Base-by-base conservation (phyloP, 2,113 vertebrate species). In the Ictalurus furcatus region DNA sequence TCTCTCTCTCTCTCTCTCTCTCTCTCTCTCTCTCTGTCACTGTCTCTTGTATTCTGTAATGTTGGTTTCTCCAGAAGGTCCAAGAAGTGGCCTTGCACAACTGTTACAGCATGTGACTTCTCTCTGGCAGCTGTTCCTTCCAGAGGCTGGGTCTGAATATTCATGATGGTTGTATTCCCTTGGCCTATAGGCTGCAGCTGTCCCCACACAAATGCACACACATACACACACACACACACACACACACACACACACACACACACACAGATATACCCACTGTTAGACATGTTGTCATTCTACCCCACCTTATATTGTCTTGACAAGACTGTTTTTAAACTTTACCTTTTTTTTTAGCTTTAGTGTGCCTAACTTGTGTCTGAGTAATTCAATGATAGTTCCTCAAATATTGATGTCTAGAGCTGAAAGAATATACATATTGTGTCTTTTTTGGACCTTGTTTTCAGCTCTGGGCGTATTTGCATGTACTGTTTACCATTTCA, bases 111-210 rank as follows among this genome's bases (percentile, higher is more conserved):
- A 94, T 96, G 97, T 97, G 90, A 97, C 96, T 96, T 93, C 95
- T 96, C 96, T 96, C 96, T 96, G 97, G 95, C 96, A 97, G 97
- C 97, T 98, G 97, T 97, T 98, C 95, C 96, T 96, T 96, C 96
- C 96, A 96, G 96, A 96, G 96, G 94, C 96, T 96, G 94, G 93
- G 94, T 94, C 96, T 98, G 97, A 98, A 98, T 98, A 98, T 98
- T 98, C 96, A 98, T 98, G 97, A 97, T 94, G 94, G 94, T 94
- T 92, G 93, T 96, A 94, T 97, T 97, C 97, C 97, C 96, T 96
- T 94, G 95, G 96, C 95, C 94, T 94, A 94, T 92, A 90, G 94
- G 91, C 88, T 97, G 96, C 97, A 98, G 97, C 97, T 98, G 97
- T 97, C 97, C 94, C 82, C 94, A 87, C 85, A 78, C 81, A 87